Base-by-base conservation (phyloP, 2,888 invertebrate genomes). In the Neria commutata region DNA sequence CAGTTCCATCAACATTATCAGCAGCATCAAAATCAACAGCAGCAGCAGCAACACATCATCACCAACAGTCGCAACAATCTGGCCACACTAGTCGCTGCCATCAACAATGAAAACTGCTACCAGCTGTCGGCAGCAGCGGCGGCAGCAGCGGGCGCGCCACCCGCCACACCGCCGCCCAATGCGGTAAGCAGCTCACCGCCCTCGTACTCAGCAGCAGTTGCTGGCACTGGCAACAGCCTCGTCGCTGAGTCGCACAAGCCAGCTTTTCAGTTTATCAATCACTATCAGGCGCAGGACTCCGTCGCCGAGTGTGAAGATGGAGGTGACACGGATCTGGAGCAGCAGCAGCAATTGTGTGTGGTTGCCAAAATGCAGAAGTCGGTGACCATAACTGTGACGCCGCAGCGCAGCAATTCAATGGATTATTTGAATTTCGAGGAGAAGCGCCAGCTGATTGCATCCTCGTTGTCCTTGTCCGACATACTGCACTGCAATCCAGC, bases 391-490 rank as follows among this genome's bases (percentile, higher is more conserved):
- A 81, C 81, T 3, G 88, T 89, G 26, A 86, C 87, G 26, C 89
- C 89, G 0, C 89, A 89, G 72, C 83, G 91, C 74, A 92, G 92
- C 83, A 91, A 89, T 82, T 92, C 92, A 77, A 86, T 93, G 85
- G 93, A 93, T 85, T 91, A 92, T 84, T 86, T 94, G 58, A 94
- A 94, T 84, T 94, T 94, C 81, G 93, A 94, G 83, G 94, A 94
- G 85, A 93, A 93, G 81, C 86, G 94, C 73, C 92, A 93, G 83
- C 84, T 94, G 77, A 94, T 94, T 68, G 94, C 94, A 49, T 93
- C 93, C 65, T 92, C 93, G 53, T 82, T 94, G 77, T 93, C 93
- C 65, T 85, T 94, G 62, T 92, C 92, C 68, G 94, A 94, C 83
- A 93, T 94, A 77, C 83, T 91, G 69, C 89, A 90, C 67, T 89